A percentile compares a stretch with the other conserved stretches of the same genome.
Conservation (phyloP, 2,888 invertebrate species). For the Lasius fuliginosus region DNA sequence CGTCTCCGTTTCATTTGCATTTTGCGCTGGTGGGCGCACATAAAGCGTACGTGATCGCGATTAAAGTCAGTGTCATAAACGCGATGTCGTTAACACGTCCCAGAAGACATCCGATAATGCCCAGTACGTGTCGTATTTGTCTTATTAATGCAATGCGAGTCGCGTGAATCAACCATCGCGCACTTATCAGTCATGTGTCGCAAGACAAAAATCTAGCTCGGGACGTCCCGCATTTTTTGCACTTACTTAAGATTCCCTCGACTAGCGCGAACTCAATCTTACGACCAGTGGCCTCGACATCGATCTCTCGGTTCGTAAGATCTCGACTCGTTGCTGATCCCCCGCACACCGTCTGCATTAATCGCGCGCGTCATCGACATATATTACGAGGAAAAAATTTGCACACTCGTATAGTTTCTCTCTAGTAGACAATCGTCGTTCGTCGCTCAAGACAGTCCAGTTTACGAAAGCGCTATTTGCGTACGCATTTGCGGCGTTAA, state of each 20-base stretch:
- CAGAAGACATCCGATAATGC: conserved; percentile 61
- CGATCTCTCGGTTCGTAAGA: conserved; percentile 5
- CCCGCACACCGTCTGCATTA: conserved; percentile 1
- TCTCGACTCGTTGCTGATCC: background rate
- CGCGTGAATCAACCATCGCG: conserved; percentile 35
- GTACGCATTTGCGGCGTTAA: background rate
- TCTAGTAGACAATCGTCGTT: background rate
- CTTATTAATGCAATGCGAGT: conserved; percentile 62
- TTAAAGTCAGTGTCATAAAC: conserved; percentile 18
- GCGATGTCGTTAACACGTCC: conserved; percentile 19
- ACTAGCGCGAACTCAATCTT: conserved; percentile 14
- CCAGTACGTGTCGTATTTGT: conserved; percentile 49
- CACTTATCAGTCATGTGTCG: conserved; percentile 58
- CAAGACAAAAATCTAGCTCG: conserved; percentile 29
- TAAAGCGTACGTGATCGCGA: conserved; percentile 18
- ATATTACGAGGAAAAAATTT: conserved; percentile 37
- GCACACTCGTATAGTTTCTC: background rate
- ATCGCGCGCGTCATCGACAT: conserved; percentile 3
- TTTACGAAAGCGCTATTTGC: conserved; percentile 5
- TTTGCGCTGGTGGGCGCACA: background rate
- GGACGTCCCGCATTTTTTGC: conserved; percentile 12
- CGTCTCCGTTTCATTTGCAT: conserved; percentile 34
- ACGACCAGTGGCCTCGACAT: background rate
- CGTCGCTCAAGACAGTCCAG: conserved; percentile 1
- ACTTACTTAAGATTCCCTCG: conserved; percentile 15